Conservation (phyloP, 2,797 vertebrate species). For the Helarctos malayanus region DNA sequence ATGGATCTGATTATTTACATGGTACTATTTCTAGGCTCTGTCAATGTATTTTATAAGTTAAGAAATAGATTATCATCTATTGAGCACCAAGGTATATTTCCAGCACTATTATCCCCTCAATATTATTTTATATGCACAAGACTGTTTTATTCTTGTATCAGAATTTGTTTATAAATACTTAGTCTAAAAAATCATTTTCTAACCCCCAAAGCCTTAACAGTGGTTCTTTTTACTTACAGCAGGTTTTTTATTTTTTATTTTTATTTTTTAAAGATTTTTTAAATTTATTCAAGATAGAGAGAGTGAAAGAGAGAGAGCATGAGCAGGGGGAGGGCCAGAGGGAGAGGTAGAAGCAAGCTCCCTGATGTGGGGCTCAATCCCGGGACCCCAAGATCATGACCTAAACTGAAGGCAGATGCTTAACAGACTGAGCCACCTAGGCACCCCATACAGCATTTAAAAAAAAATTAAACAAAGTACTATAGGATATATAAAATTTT, state of each 20-base stretch:
- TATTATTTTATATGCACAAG: background rate
- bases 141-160: background rate
- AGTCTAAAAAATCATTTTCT: background rate
- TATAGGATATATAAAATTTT: background rate
- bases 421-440: background rate
- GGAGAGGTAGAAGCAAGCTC: background rate
- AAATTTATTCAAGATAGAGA: background rate
- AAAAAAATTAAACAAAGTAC: background rate
- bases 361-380: background rate
- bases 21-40: background rate
- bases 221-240: background rate
- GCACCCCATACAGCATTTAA: background rate
- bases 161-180: constrained; percentile 50
- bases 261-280: background rate
- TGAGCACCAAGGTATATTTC: background rate
- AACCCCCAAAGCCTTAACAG: background rate
- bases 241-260: background rate
- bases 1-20: background rate
- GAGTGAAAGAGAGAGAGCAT: background rate
- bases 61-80: constrained; percentile 37
- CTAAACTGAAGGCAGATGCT: background rate
- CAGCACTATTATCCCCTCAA: background rate
- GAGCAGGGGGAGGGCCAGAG: background rate
- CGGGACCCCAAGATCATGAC: background rate
- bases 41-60: constrained; percentile 17